phyloP scores from a whole-genome alignment of 2,888 invertebrate genomes.

The Timema podura region DNA sequence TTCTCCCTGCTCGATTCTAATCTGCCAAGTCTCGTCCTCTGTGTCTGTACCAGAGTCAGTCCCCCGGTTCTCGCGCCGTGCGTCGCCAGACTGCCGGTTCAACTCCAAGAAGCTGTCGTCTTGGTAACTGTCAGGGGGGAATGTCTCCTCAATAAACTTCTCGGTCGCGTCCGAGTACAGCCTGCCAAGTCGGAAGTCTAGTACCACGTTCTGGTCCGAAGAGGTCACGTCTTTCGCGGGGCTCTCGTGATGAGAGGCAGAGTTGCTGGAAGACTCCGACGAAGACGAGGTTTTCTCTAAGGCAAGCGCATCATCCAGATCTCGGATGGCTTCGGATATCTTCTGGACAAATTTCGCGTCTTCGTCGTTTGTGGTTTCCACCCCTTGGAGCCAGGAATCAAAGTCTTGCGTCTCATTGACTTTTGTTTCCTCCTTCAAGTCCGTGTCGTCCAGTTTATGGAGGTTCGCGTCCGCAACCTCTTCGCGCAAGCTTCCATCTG shows the following conservation, averaged over 20 bases:
- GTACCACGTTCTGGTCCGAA: slow-evolving; percentile 28
- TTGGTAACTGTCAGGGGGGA: slow-evolving; percentile 30
- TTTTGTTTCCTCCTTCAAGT: slow-evolving; percentile 7
- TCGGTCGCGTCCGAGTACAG: slow-evolving; percentile 23
- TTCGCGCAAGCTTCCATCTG: slow-evolving; percentile 5
- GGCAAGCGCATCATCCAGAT: slow-evolving; percentile 59
- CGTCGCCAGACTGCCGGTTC: background rate
- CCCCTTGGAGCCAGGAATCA: slow-evolving; percentile 59
- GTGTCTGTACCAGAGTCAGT: slow-evolving; percentile 54
- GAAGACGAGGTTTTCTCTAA: slow-evolving; percentile 53
- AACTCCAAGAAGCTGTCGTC: slow-evolving; percentile 37
- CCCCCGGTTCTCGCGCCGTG: slow-evolving; percentile 27
- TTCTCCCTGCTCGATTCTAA: slow-evolving; percentile 55
- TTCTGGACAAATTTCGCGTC: slow-evolving; percentile 58
- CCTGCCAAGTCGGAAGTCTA: slow-evolving; percentile 45
- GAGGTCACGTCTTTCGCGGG: slow-evolving; percentile 20
- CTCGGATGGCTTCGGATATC: slow-evolving; percentile 60
- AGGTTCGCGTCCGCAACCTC: background rate
- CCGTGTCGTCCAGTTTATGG: slow-evolving; percentile 17
- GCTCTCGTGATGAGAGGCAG: slow-evolving; percentile 19
- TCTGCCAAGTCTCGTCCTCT: slow-evolving; percentile 60
- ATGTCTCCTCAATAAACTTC: slow-evolving; percentile 13
- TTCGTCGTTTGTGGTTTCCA: slow-evolving; percentile 55
- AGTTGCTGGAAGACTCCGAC: slow-evolving; percentile 26
- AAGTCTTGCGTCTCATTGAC: slow-evolving; percentile 38